Evolutionary conservation across 2,113 vertebrate genomes (phyloP), one percentile per base, ranked within the genome.

Genomic region (Spea multiplicata): DNA sequence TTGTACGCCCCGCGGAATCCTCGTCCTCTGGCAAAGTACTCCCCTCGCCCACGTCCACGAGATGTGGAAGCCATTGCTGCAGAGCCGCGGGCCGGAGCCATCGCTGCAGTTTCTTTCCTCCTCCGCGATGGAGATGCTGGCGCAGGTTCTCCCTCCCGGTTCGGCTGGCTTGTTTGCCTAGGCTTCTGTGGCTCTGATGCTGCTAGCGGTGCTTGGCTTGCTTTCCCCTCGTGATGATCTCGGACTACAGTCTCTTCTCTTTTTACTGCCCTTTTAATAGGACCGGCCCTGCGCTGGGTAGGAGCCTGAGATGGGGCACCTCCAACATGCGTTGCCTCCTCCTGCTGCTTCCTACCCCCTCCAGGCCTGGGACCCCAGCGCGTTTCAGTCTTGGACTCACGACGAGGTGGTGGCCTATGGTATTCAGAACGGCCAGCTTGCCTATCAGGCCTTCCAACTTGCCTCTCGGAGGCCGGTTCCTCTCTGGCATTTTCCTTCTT

Each of bases 351-450:
- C 80, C 87, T 93, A 83, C 90, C 93, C 83, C 90, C 93, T 77
- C 94, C 93, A 10, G 96, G 95, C 3, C 95, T 91, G 12, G 96
- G 96, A 3, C 96, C 96, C 96, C 96, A 97, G 55, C 96, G 94
- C 1, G 96, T 97, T 81, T 96, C 96, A 0, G 94, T 96, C 85
- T 94, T 95, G 84, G 92, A 93, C 65, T 97, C 95, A 9, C 95
- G 92, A 3, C 92, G 86, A 3, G 83, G 84, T 82, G 88, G n/a
- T 83, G 88, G 70, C 83, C 75, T 52, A 76, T 83, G 44, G 53
- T 71, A 49, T 59, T 86, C 55, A 64, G 82, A 59, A 78, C 84
- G 57, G n/a, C 12, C 44, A n/a, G 30, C 17, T 6, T 73, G 0
- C 88, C 84, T 55, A 85, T 74, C 78, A 55, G 14, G 49, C 17